A percentile compares a stretch with the other conserved stretches of the same genome.
Conservation (phyloP, 2,113 vertebrate species). For the Podiceps cristatus region DNA sequence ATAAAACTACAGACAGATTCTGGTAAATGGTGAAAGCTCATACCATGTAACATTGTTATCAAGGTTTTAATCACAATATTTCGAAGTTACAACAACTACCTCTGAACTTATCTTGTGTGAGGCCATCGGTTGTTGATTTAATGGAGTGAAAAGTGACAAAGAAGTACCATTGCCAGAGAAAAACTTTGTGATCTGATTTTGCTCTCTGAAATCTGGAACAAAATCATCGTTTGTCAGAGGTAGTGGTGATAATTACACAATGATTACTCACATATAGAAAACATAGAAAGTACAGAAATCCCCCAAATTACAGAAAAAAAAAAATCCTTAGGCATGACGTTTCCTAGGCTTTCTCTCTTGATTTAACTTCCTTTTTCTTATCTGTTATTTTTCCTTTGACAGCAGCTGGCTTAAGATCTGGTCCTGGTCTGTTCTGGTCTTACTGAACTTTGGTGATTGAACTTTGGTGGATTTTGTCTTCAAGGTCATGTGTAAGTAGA, state of each 20-base stretch:
- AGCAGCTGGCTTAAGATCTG: constrained; percentile 15
- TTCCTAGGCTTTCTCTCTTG: background rate
- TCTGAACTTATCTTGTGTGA: background rate
- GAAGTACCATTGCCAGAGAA: background rate
- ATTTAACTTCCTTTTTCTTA: background rate
- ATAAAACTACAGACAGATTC: constrained; percentile 92
- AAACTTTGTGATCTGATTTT: background rate
- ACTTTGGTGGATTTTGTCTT: constrained; percentile 38
- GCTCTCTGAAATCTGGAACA: background rate
- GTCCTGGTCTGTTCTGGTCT: constrained; percentile 21
- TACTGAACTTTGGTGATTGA: background rate
- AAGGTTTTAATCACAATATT: constrained; percentile 54
- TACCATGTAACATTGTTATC: constrained; percentile 71
- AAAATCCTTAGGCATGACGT: background rate
- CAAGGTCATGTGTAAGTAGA: constrained; percentile 36
- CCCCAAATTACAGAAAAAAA: background rate
- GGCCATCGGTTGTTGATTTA: background rate
- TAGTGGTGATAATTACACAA: constrained; percentile 43
- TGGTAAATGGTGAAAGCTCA: constrained; percentile 66
- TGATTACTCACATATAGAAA: background rate
- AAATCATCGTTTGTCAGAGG: constrained; percentile 15
- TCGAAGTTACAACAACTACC: background rate
- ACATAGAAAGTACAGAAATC: constrained; percentile 32
- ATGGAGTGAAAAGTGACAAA: background rate
- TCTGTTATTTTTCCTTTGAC: background rate